Percentiles rank a stretch among this genome's conserved stretches.
phyloP scores from a whole-genome alignment of 2,888 invertebrate genomes.

The Phyllotreta striolata region DNA sequence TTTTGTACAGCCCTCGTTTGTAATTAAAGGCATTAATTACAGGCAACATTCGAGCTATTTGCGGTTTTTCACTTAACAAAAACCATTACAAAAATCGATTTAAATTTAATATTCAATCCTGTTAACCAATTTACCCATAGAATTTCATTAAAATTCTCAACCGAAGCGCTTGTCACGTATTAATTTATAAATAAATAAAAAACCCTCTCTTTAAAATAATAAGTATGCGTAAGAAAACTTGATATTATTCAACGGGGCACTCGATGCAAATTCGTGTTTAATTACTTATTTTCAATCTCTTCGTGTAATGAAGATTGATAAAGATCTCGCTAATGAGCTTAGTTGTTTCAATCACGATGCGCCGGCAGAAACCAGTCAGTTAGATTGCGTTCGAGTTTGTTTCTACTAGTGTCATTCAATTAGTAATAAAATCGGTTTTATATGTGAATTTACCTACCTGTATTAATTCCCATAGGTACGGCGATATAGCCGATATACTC shows the following conservation, averaged over 20 bases:
- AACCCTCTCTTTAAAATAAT: conserved; percentile 15
- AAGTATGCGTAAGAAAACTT: conserved; percentile 20
- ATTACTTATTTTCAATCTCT: conserved; percentile 32
- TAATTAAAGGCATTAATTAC: conserved; percentile 5
- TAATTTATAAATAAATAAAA: conserved; percentile 24
- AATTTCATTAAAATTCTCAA: conserved; percentile 23
- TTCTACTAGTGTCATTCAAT: conserved; percentile 17
- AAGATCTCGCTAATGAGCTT: conserved; percentile 44
- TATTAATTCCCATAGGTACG: too few species aligned
- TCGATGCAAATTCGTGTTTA: conserved; percentile 30
- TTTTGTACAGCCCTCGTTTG: background rate
- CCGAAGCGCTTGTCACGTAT: conserved; percentile 6
- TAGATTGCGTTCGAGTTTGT: conserved; percentile 29
- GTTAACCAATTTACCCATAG: conserved; percentile 6
- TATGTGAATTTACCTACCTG: too few species aligned
- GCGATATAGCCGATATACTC: too few species aligned
- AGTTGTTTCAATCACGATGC: conserved; percentile 34
- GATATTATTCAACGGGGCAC: conserved; percentile 18
- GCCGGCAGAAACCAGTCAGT: conserved; percentile 34
- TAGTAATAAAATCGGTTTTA: conserved; percentile 13
- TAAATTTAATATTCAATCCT: conserved; percentile 8
- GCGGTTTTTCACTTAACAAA: background rate
- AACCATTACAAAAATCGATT: conserved; percentile 9
- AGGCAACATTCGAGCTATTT: too few species aligned
- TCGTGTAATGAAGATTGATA: conserved; percentile 40